Percentiles rank a stretch among this genome's conserved stretches.
phyloP scores from a whole-genome alignment of 2,797 vertebrate species.

The Microcaecilia unicolor region DNA sequence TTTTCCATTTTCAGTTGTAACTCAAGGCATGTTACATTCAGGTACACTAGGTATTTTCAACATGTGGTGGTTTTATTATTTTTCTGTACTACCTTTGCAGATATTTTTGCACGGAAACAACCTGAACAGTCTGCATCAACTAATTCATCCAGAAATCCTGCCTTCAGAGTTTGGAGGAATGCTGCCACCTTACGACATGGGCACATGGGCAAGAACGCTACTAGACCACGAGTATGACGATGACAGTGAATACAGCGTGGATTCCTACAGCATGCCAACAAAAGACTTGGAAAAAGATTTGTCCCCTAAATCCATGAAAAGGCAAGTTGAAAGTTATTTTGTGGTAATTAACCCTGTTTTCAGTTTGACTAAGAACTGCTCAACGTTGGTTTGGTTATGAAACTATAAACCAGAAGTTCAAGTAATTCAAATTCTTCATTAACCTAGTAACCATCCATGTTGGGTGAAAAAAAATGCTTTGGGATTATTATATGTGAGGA shows the following conservation, averaged over 20 bases:
- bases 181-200: constrained; percentile 96
- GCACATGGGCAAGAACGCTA: constrained; percentile 91
- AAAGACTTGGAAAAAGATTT: constrained; percentile 73
- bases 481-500: no score
- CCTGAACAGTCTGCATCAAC: constrained; percentile 91
- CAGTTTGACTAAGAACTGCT: no score
- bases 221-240: constrained; percentile 95
- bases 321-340: no score
- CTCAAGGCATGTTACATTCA: no score
- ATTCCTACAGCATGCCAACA: constrained; percentile 78
- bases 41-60: no score
- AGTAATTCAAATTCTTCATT: no score
- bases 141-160: constrained; percentile 93
- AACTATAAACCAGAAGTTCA: no score
- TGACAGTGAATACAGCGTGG: constrained; percentile 80
- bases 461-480: no score
- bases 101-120: constrained; percentile 98
- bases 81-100: constrained; percentile 40
- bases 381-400: no score
- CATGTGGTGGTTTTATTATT: not conserved
- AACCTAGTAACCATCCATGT: no score
- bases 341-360: no score
- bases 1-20: no score
- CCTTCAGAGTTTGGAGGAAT: constrained; percentile 95
- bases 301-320: constrained; percentile 94